Evolutionary conservation across 2,888 invertebrate species (phyloP).

Genomic region (Drymonia ruficornis): DNA sequence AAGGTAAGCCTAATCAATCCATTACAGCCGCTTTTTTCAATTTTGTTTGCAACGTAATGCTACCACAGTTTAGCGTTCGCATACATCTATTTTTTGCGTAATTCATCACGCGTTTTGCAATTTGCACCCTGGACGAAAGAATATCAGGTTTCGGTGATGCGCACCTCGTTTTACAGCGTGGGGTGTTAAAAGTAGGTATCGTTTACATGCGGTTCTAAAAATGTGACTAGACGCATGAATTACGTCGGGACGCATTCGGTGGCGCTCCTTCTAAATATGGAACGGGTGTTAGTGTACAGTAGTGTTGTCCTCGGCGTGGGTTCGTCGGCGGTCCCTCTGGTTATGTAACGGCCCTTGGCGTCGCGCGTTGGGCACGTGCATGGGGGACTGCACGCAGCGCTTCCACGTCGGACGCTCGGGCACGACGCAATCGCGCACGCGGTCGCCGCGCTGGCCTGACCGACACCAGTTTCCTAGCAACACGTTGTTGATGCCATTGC

Average conservation of each 20-base stretch:
- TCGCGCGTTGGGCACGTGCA: constrained; percentile 69
- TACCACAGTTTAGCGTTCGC: constrained; percentile 31
- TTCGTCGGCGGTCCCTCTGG: constrained; percentile 56
- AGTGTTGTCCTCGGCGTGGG: constrained; percentile 58
- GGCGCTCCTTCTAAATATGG: constrained; percentile 82
- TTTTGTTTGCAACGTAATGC: constrained; percentile 20
- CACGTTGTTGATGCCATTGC: constrained; percentile 80
- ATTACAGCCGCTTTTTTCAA: constrained; percentile 10
- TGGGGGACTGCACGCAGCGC: constrained; percentile 65
- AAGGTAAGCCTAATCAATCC: constrained; percentile 59
- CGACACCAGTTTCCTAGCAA: constrained; percentile 81
- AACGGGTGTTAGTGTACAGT: constrained; percentile 68
- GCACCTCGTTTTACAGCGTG: constrained; percentile 39
- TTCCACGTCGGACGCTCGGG: constrained; percentile 74
- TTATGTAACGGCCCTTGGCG: constrained; percentile 77
- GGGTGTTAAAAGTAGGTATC: constrained; percentile 59
- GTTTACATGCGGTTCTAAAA: constrained; percentile 82
- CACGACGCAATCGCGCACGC: constrained; percentile 60
- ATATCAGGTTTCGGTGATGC: constrained; percentile 42
- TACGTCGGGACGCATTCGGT: constrained; percentile 67
- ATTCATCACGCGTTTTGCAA: constrained; percentile 68
- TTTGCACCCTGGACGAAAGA: constrained; percentile 45
- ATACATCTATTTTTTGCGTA: constrained; percentile 52
- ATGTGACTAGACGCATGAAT: constrained; percentile 76
- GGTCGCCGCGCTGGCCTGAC: constrained; percentile 55